Evolutionary conservation across 2,113 vertebrate species (phyloP).

Genomic region (Heterochromis multidens): DNA sequence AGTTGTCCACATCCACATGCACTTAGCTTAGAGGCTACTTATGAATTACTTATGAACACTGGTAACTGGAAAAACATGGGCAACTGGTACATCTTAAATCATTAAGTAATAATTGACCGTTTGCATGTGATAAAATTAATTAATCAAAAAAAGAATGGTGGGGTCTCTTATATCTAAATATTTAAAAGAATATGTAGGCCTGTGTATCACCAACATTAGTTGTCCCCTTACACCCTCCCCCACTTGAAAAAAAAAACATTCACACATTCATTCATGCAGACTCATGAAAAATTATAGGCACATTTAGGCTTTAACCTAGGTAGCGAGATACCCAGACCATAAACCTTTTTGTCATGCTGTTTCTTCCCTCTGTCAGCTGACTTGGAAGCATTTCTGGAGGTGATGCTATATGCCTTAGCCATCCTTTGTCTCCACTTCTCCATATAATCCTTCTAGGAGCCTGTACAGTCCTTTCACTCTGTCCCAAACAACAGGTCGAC

Average conservation of each 20-base stretch:
- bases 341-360: too few relatives aligned
- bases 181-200: background rate
- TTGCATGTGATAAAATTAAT: rapidly evolving
- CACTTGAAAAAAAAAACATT: too few relatives aligned
- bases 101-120: rapidly evolving
- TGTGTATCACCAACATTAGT: background rate
- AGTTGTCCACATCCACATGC: too few relatives aligned
- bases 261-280: too few relatives aligned
- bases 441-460: background rate
- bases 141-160: rapidly evolving
- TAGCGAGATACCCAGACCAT: too few relatives aligned
- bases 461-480: background rate
- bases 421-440: too few relatives aligned
- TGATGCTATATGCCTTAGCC: too few relatives aligned
- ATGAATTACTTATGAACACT: rapidly evolving
- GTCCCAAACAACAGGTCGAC: background rate
- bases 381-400: too few relatives aligned
- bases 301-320: too few relatives aligned
- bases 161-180: background rate
- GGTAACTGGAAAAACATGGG: background rate
- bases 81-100: rapidly evolving
- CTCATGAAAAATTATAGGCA: too few relatives aligned
- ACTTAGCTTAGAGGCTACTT: too few relatives aligned
- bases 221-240: background rate
- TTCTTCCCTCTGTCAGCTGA: too few relatives aligned